Evolutionary conservation across 2,113 vertebrate genomes (phyloP).

Genomic region (Brachypteracias leptosomus): DNA sequence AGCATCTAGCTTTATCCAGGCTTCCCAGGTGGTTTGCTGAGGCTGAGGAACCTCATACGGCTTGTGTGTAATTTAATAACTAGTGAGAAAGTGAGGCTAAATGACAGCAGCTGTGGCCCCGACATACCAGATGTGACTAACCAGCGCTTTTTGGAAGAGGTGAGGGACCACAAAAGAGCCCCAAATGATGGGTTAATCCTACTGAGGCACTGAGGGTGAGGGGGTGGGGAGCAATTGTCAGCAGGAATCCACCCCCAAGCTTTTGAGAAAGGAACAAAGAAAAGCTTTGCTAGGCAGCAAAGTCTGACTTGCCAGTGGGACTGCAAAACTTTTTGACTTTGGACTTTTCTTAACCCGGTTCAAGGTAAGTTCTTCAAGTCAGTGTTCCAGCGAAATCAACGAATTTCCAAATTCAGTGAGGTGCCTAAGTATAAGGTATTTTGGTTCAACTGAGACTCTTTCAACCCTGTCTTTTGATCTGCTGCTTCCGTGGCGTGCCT

Average conservation of each 20-base stretch:
- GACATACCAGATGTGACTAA: not conserved
- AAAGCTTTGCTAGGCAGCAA: not conserved
- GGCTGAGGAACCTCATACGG: not conserved
- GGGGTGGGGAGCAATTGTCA: not conserved
- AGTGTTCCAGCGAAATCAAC: not conserved
- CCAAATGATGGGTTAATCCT: conserved; percentile 37
- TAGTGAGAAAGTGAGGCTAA: not conserved
- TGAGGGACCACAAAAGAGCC: not conserved
- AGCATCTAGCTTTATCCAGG: not conserved
- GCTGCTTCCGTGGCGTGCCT: not conserved
- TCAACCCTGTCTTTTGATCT: not conserved
- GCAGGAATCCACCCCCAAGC: not conserved
- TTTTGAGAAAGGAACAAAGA: conserved; percentile 52
- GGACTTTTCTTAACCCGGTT: not conserved
- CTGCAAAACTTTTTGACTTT: not conserved
- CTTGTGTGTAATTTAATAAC: conserved; percentile 23
- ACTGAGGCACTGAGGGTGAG: not conserved
- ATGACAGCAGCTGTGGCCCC: conserved; percentile 50
- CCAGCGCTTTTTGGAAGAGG: not conserved
- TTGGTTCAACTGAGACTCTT: not conserved
- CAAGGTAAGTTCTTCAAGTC: not conserved
- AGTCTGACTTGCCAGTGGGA: not conserved
- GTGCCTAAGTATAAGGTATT: not conserved
- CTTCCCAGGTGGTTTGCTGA: not conserved
- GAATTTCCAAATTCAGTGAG: not conserved